phyloP scores from a whole-genome alignment of 1,140 invertebrate genomes.

The Trichonephila clavata region DNA sequence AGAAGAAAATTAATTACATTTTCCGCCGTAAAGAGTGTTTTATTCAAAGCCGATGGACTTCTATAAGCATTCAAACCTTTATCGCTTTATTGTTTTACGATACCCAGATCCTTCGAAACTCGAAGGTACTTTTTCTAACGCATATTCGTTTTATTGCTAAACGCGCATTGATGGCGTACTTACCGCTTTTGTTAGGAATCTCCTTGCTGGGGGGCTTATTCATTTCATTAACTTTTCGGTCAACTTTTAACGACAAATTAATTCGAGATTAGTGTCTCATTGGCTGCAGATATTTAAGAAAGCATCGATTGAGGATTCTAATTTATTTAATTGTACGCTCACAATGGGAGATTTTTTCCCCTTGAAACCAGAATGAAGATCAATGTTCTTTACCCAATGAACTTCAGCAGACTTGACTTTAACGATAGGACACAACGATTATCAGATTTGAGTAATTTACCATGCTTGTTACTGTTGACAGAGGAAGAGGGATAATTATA shows the following conservation, averaged over 20 bases:
- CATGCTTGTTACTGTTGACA: neutral
- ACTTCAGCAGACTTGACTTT: neutral
- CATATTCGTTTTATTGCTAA: neutral
- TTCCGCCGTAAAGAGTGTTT: neutral
- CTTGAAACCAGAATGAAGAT: neutral
- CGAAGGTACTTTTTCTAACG: neutral
- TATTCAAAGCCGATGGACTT: neutral
- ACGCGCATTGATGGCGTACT: neutral
- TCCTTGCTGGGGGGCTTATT: neutral
- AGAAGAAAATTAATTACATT: constrained; percentile 11
- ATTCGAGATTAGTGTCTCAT: neutral
- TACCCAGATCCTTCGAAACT: neutral
- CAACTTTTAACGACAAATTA: constrained; percentile 31
- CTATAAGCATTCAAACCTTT: neutral
- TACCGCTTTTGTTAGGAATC: neutral
- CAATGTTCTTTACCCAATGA: neutral
- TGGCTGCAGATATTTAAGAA: neutral
- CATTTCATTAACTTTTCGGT: constrained; percentile 30
- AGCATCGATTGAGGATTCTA: neutral
- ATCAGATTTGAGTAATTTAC: neutral
- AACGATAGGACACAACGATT: neutral
- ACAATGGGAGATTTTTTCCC: neutral
- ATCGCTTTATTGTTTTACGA: constrained; percentile 28
- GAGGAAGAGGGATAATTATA: neutral
- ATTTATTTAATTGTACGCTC: neutral